Evolutionary conservation across 2,888 invertebrate species (phyloP), one percentile per base, ranked within the genome.

Genomic region (Polylopha cassiicola): DNA sequence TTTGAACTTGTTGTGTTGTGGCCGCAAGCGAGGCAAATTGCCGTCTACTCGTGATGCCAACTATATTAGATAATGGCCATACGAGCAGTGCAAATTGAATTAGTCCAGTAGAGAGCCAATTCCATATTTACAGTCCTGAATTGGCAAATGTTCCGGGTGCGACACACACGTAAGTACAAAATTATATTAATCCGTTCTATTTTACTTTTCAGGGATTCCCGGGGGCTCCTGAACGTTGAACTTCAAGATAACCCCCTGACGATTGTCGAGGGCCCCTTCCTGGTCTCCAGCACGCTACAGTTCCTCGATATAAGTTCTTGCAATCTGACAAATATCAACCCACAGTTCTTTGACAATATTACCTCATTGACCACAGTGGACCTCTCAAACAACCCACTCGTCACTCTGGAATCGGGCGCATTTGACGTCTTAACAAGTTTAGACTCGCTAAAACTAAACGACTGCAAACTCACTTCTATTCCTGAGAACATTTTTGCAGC

Each of bases 231-330:
- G 37, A 89, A 90, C 38, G 79, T 92, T 51, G 91, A 92, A 59
- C 80, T 92, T 3, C 90, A 91, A 64, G 88, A 89, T 54, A 92
- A 92, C 61, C 90, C 90, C 0, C 67, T 91, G 46, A 78, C 80
- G 38, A 66, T 77, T 34, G 87, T 90, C 2, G 87, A 88, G n/a
- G 91, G 90, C 3, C 87, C 89, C 2, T 91, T 92, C 58, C 67
- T 92, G 14, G 81, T 88, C 37, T 90, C 90, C 20, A 84, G 87
- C 42, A 90, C 91, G 0, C 75, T 92, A 30, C 87, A 90, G 49
- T 91, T 89, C 58, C 79, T 92, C 43, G 91, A 92, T 62, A 84
- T 92, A 53, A 91, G 89, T 65, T 86, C 86, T 38, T 91, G 91
- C 66, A 88, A 88, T 31, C 73, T 92, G 16, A 79, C 82, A 9